These are phyloP conservation scores for Scophthalmus maximus DNA, from an alignment of 2,113 vertebrate genomes.

Conservation along the genomic window DNA sequence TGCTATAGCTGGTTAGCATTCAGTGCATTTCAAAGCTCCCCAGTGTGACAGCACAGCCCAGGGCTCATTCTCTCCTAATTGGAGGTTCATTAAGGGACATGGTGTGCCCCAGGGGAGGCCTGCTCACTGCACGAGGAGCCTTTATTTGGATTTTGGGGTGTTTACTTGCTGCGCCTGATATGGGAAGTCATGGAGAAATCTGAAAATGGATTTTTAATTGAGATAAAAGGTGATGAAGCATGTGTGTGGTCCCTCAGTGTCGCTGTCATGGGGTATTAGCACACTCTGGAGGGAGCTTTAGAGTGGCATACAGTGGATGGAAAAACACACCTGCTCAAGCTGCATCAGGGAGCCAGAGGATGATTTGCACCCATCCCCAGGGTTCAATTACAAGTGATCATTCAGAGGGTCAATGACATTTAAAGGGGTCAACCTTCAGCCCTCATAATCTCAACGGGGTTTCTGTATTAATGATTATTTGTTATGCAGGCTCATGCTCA, in stretches of 20 bases:
- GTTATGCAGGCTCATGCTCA: conserved; percentile 63
- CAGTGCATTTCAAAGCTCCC: conserved; percentile 74
- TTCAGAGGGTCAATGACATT: conserved; percentile 73
- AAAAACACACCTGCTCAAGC: conserved; percentile 65
- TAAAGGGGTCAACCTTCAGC: conserved; percentile 66
- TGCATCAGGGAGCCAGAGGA: conserved; percentile 38
- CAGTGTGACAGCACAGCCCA: conserved; percentile 70
- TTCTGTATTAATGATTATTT: conserved; percentile 66
- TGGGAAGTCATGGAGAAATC: conserved; percentile 61
- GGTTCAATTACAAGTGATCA: conserved; percentile 74
- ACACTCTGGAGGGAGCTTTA: conserved; percentile 29
- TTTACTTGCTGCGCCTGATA: conserved; percentile 72
- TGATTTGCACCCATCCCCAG: conserved; percentile 45
- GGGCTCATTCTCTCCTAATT: conserved; percentile 80
- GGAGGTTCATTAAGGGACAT: conserved; percentile 81
- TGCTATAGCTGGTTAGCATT: conserved; percentile 73
- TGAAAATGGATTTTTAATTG: conserved; percentile 77
- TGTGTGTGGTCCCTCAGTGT: conserved; percentile 59
- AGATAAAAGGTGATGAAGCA: conserved; percentile 64
- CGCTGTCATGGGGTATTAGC: conserved; percentile 54
- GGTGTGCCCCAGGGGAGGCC: conserved; percentile 63
- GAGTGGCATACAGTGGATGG: conserved; percentile 22
- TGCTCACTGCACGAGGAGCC: conserved; percentile 60
- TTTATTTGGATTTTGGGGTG: conserved; percentile 62
- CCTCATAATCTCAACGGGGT: conserved; percentile 49